phyloP scores from a whole-genome alignment of 2,113 vertebrate genomes.

The Ceyx margarethae region DNA sequence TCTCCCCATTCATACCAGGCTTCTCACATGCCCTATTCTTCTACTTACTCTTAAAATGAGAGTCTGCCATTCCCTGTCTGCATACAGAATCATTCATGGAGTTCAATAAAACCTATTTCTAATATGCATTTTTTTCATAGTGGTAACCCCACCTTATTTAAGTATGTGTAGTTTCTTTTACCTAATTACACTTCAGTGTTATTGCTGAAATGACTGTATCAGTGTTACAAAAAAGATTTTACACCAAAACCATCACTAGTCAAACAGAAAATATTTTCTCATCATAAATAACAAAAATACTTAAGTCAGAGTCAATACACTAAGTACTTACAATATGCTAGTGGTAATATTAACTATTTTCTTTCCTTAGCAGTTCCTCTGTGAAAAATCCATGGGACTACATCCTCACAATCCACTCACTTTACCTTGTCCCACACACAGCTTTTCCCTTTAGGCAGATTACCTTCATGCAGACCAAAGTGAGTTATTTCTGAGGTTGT shows the following conservation, averaged over 20 bases:
- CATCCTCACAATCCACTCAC: not conserved
- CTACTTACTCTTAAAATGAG: not conserved
- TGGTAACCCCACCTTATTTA: not conserved
- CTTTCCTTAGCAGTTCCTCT: not conserved
- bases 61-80: not conserved
- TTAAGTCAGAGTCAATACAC: not conserved
- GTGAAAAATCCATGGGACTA: not conserved
- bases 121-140: not conserved
- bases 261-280: not conserved
- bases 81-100: not conserved
- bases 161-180: not conserved
- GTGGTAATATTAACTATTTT: not conserved
- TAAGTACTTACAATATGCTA: not conserved
- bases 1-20: not conserved
- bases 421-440: not conserved
- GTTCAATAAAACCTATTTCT: not conserved
- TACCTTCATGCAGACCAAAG: not conserved
- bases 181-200: not conserved
- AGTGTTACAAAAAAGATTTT: not conserved
- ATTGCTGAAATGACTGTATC: not conserved
- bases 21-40: not conserved
- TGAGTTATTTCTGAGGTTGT: not conserved
- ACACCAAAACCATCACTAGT: not conserved
- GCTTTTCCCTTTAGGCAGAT: not conserved
- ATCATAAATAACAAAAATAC: not conserved